These are phyloP conservation scores for Drosophila meridionalis DNA, from an alignment of 2,888 invertebrate genomes.

Conservation along the genomic window DNA sequence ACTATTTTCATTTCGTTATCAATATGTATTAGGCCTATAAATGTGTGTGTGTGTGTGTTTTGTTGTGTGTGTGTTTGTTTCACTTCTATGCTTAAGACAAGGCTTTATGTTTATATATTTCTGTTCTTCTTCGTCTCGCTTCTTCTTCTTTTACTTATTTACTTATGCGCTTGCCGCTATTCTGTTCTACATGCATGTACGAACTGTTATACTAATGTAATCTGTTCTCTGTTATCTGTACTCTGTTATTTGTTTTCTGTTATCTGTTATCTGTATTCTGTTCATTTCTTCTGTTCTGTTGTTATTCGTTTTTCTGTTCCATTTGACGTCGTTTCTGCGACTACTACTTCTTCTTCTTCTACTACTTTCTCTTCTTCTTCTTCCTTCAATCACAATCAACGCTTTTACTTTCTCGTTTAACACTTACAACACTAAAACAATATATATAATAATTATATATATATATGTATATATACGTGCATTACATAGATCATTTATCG, in stretches of 20 bases:
- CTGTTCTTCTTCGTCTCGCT: not conserved
- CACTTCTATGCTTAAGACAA: not conserved
- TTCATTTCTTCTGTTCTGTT: conserved; percentile 19
- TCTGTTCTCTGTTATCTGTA: not conserved
- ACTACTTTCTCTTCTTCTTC: not conserved
- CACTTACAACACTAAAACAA: conserved; percentile 69
- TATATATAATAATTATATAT: conserved; percentile 29
- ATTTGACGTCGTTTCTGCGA: conserved; percentile 49
- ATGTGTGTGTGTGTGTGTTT: conserved; percentile 2
- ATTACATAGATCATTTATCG: conserved; percentile 19
- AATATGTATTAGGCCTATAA: conserved; percentile 6
- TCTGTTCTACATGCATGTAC: conserved; percentile 31
- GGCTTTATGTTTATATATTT: not conserved
- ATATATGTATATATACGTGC: conserved; percentile 7
- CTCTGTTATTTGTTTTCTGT: no score
- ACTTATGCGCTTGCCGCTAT: conserved; percentile 62
- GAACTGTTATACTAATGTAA: conserved; percentile 25
- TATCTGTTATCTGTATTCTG: no score
- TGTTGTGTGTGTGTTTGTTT: not conserved
- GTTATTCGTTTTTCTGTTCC: conserved; percentile 39
- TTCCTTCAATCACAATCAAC: conserved; percentile 78
- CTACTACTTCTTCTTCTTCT: not conserved
- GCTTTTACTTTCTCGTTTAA: conserved; percentile 56
- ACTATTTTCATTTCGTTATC: conserved; percentile 19
- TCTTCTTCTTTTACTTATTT: not conserved